A percentile compares a stretch with the other conserved stretches of the same genome.
These are phyloP conservation scores for Alaudala cheleensis DNA, from an alignment of 2,113 vertebrate genomes.

Conservation along the genomic window DNA sequence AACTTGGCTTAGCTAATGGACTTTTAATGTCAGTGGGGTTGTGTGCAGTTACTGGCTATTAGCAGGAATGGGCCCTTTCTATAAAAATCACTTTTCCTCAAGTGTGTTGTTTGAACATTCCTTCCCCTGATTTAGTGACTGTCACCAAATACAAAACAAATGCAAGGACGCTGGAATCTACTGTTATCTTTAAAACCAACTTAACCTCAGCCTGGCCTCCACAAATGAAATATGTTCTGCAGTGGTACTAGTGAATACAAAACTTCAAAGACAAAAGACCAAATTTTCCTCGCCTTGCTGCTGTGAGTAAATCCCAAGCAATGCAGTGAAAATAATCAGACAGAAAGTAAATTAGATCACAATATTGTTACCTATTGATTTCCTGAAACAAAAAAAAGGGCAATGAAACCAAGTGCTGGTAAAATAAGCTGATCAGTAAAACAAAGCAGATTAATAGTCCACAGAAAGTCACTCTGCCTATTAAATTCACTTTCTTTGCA, in stretches of 20 bases:
- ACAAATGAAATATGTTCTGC: constrained; percentile 17
- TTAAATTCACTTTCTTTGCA: constrained; percentile 14
- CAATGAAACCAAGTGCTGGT: not conserved
- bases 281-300: not conserved
- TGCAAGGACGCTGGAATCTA: constrained; percentile 67
- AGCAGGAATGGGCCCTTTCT: constrained; percentile 75
- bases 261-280: constrained; percentile 24
- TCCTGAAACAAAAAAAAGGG: not conserved
- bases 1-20: constrained; percentile 88
- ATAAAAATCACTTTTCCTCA: constrained; percentile 78
- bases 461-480: not conserved
- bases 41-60: constrained; percentile 79
- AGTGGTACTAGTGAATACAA: constrained; percentile 1
- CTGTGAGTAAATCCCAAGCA: not conserved
- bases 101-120: constrained; percentile 83
- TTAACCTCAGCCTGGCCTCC: constrained; percentile 64
- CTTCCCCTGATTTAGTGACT: constrained; percentile 82
- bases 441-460: not conserved
- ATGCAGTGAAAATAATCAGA: not conserved
- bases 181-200: constrained; percentile 77
- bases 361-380: not conserved
- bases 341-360: not conserved
- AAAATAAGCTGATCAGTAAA: constrained; percentile 14
- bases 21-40: constrained; percentile 86
- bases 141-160: constrained; percentile 81